Evolutionary conservation across 2,113 vertebrate genomes (phyloP), one percentile per base, ranked within the genome.

Genomic region (Isurus oxyrinchus): DNA sequence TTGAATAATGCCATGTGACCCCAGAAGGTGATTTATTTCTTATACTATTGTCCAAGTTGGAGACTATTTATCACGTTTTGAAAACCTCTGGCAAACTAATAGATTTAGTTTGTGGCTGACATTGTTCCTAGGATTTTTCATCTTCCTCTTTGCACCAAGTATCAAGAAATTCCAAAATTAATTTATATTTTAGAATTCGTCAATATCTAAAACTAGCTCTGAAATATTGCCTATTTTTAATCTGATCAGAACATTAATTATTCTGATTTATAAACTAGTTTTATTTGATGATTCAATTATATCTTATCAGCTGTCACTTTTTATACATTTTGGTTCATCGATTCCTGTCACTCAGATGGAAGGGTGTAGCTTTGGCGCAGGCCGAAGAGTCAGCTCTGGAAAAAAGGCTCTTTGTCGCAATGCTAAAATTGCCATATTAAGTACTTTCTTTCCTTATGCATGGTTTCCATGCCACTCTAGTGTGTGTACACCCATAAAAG

Each of bases 51-150:
- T 91, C 55, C 55, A 84, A 5, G 31, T 79, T 79, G 35, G 53
- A 59, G 87, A 90, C 35, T 90, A 8, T 84, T 84, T 40, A 84
- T 84, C 81, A 84, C 19, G n/a, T 91, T 91, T 91, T 94, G 90
- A 63, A 94, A 94, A 40, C 35, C 63, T 40, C 35, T 94, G 59
- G 57, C 90, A 94, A 63, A 63, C 31, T 3, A 94, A 19, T 10
- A 40, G 59, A 63, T 94, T 63, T 94, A 66, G 5, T 40, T 84
- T 84, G 40, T 23, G 81, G n/a, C 90, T 40, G 90, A 94, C 31
- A 63, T 66, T 40, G 6, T 61, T 63, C 31, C 59, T 94, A 23
- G 19, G 13, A 10, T 40, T 94, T 91, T 94, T 21, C 87, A 16
- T 44, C n/a, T 21, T 57, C 87, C 11, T 19, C 59, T 94, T 93